Conservation (phyloP, 2,113 vertebrate genomes). For the Elanoides forficatus region DNA sequence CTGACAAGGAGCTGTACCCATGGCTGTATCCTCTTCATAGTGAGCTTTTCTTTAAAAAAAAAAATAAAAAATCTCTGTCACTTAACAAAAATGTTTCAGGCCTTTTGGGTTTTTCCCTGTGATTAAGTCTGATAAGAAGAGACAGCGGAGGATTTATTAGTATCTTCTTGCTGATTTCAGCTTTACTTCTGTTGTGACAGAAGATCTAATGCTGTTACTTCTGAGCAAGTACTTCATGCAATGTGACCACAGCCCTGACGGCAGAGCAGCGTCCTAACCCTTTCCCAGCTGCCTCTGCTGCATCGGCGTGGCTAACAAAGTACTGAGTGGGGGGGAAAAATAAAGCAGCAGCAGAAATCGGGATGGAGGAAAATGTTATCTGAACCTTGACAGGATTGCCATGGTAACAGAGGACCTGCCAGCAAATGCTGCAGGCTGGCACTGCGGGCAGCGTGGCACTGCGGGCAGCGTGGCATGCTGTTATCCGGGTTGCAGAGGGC, state of each 20-base stretch:
- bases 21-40: rapidly evolving
- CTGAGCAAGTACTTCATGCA: background rate
- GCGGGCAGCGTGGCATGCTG: rapidly evolving
- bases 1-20: background rate
- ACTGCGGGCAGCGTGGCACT: rapidly evolving
- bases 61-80: background rate
- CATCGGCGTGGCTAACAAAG: rapidly evolving
- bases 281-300: background rate
- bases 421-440: background rate
- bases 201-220: background rate
- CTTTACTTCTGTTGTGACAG: background rate
- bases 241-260: rapidly evolving
- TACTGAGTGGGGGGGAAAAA: rapidly evolving
- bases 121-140: background rate
- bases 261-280: background rate
- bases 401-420: background rate
- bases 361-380: background rate
- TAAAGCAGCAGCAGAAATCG: rapidly evolving
- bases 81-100: background rate
- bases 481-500: background rate
- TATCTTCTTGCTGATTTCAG: background rate
- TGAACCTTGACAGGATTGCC: slow-evolving; percentile 22
- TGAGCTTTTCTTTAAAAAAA: background rate
- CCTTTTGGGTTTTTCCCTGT: background rate
- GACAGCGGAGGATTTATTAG: background rate